phyloP scores from a whole-genome alignment of 2,113 vertebrate species.

The Epinephelus fuscoguttatus region DNA sequence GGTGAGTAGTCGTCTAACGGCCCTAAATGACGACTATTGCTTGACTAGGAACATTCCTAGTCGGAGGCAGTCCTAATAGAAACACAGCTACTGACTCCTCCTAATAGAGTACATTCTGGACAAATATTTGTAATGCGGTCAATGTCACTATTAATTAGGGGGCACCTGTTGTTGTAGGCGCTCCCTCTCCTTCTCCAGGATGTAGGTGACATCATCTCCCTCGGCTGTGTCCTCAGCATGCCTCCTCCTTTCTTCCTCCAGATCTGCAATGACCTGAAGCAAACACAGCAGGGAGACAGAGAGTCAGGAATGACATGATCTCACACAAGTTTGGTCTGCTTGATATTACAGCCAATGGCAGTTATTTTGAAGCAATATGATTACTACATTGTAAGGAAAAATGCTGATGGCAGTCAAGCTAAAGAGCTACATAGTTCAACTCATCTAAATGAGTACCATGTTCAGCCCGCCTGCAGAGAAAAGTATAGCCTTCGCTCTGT shows the following conservation, averaged over 20 bases:
- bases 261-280: conserved; percentile 94
- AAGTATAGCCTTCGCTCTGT: conserved; percentile 11
- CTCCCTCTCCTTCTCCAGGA: conserved; percentile 97
- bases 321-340: neutral
- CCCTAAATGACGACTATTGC: too few relatives aligned
- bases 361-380: neutral
- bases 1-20: too few relatives aligned
- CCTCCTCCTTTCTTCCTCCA: conserved; percentile 94
- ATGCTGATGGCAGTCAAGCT: neutral
- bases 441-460: neutral
- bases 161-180: conserved; percentile 94
- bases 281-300: conserved; percentile 46
- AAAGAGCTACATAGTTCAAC: neutral
- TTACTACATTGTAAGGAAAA: neutral
- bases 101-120: neutral
- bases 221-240: conserved; percentile 97
- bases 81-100: neutral
- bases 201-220: conserved; percentile 98
- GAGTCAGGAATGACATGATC: neutral
- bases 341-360: neutral
- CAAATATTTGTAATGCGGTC: neutral
- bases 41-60: too few relatives aligned
- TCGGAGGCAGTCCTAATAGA: too few relatives aligned
- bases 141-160: neutral
- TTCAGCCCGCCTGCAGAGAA: neutral